Conservation (phyloP, 2,797 vertebrate genomes). For the Varecia variegata region DNA sequence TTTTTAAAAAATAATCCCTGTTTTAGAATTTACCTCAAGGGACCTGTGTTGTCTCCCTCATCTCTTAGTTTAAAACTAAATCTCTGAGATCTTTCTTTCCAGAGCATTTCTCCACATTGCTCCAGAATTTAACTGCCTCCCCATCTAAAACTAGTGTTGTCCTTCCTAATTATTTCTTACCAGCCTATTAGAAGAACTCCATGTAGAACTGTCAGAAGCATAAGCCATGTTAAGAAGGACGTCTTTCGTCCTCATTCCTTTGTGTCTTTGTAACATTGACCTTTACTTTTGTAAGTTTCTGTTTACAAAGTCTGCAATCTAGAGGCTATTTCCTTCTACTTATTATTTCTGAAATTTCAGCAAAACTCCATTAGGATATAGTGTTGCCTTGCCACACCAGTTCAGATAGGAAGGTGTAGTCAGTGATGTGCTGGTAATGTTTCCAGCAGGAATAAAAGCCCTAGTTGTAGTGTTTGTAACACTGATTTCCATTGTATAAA, state of each 20-base stretch:
- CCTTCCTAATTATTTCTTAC: background rate
- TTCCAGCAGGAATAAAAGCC: background rate
- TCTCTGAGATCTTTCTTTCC: background rate
- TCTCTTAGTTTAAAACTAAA: conserved; percentile 34
- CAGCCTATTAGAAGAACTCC: background rate
- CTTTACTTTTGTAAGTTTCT: conserved; percentile 39
- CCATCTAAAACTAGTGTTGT: background rate
- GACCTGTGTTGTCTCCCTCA: background rate
- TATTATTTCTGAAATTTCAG: background rate
- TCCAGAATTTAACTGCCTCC: background rate
- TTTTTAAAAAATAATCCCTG: background rate
- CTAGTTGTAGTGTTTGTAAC: background rate
- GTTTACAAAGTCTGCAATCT: background rate
- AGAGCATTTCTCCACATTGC: background rate
- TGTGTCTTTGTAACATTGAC: background rate
- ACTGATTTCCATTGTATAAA: background rate
- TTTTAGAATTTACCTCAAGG: conserved; percentile 34
- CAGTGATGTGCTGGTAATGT: background rate
- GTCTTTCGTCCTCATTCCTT: background rate
- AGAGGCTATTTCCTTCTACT: background rate
- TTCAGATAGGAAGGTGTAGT: background rate
- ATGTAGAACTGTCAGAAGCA: background rate
- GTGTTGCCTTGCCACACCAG: background rate
- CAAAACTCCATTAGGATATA: background rate
- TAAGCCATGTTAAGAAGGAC: background rate